Conservation (phyloP, 2,888 invertebrate genomes). For the Strigamia crassipes region DNA sequence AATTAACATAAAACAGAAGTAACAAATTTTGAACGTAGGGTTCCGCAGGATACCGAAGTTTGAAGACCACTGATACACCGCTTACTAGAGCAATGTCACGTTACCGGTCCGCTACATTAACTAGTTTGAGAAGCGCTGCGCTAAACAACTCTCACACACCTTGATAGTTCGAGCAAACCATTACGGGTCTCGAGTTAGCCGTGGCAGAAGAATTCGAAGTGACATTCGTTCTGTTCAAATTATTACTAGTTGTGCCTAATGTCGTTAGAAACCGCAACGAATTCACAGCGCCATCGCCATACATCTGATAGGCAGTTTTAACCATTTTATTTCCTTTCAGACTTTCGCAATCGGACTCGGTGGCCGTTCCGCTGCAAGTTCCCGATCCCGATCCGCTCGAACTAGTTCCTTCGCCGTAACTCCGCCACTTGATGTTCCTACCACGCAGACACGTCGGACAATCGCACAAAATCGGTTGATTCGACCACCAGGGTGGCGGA, state of each 20-base stretch:
- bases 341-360: slow-evolving; percentile 33
- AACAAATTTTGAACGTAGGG: no score
- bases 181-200: not conserved
- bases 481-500: slow-evolving; percentile 15
- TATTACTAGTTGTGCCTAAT: not conserved
- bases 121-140: no score
- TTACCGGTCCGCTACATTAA: no score
- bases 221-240: not conserved
- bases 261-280: not conserved
- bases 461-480: not conserved
- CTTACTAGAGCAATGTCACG: no score
- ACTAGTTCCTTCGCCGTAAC: not conserved
- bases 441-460: not conserved
- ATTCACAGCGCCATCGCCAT: not conserved
- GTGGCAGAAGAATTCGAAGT: not conserved
- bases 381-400: slow-evolving; percentile 11
- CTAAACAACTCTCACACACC: not conserved
- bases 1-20: no score
- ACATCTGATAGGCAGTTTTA: not conserved
- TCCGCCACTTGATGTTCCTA: not conserved
- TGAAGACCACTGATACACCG: no score
- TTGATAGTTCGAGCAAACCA: slow-evolving; percentile 22
- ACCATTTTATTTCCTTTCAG: not conserved
- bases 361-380: slow-evolving; percentile 44
- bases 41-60: no score